phyloP scores from a whole-genome alignment of 1,140 invertebrate genomes.

The Phocides pigmalion region DNA sequence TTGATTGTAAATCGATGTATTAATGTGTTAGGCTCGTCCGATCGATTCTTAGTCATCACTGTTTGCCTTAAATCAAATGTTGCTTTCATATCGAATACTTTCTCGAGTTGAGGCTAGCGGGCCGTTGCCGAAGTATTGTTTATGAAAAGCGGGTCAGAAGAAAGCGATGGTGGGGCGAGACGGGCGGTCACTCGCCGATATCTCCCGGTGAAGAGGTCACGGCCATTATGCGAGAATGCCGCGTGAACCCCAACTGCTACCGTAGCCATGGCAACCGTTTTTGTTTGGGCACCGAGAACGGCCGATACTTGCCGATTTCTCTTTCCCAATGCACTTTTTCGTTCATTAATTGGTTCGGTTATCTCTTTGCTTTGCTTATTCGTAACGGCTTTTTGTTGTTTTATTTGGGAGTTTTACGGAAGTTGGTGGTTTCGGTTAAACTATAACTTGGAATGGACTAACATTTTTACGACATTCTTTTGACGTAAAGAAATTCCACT shows the following conservation, averaged over 20 bases:
- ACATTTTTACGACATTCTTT: neutral
- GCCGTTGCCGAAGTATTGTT: constrained; percentile 74
- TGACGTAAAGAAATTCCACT: no score
- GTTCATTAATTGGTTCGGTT: constrained; percentile 13
- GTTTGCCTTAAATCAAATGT: constrained; percentile 42
- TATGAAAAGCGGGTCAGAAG: constrained; percentile 81
- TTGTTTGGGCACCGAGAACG: constrained; percentile 39
- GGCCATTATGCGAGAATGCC: constrained; percentile 61
- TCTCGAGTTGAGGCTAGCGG: constrained; percentile 63
- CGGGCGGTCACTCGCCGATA: constrained; percentile 65
- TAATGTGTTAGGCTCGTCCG: neutral
- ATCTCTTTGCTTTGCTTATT: neutral
- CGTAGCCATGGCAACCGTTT: constrained; percentile 49
- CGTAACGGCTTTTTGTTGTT: neutral
- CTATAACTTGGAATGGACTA: neutral
- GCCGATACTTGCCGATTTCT: constrained; percentile 39
- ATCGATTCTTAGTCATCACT: constrained; percentile 29
- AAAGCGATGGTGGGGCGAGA: constrained; percentile 69
- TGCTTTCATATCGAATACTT: constrained; percentile 65
- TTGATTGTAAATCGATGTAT: no score
- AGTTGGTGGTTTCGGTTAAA: neutral
- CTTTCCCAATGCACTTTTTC: constrained; percentile 35
- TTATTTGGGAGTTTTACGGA: neutral
- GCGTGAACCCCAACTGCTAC: constrained; percentile 48
- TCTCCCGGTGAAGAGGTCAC: constrained; percentile 75